Base-by-base conservation (phyloP, 2,113 vertebrate genomes). In the Sisor rabdophorus region DNA sequence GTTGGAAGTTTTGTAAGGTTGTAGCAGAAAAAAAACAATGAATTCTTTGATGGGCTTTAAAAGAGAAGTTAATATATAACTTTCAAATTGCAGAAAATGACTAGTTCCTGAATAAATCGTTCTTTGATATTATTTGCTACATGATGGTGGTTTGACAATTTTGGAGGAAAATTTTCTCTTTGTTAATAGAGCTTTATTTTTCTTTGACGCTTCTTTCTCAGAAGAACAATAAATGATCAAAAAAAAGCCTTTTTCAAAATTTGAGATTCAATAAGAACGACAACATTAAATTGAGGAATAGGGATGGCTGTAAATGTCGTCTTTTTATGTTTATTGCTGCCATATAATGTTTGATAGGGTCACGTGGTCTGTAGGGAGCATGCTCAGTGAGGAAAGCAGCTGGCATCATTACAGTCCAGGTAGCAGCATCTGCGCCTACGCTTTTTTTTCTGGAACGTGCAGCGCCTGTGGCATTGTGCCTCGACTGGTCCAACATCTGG, bases 401-500 rank as follows among this genome's bases (percentile, higher is more conserved):
- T 80, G 88, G 85, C 81, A 87, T 86, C 85, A 81, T 84, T 76
- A 87, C 85, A 86, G 84, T 86, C 87, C 89, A 90, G 88, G 90
- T 90, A 88, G 86, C 74, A 76, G 87, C 91, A 92, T 90, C 91
- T 92, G 91, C 82, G 88, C 85, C 69, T 55, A 52, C 78, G 79
- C 76, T 19, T 53, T 53, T 87, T 89, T 90, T 92, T 91, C 89
- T 87, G 84, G 89, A 89, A 83, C 89, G 86, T 83, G 84, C 86
- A 78, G 80, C 82, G 90, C 91, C 88, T 85, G 87, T 88, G 88
- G 90, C 86, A 71, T 83, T 76, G 84, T 85, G 86, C 87, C 88
- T 86, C 80, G 84, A 79, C 86, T 87, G 85, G 86, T 82, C 81
- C 60, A 90, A 90, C 91, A 92, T 92, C 89, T 92, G 90, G 89